A percentile compares a stretch with the other conserved stretches of the same genome.
Evolutionary conservation across 2,797 vertebrate species (phyloP).

Genomic region (Syngnathus acus): DNA sequence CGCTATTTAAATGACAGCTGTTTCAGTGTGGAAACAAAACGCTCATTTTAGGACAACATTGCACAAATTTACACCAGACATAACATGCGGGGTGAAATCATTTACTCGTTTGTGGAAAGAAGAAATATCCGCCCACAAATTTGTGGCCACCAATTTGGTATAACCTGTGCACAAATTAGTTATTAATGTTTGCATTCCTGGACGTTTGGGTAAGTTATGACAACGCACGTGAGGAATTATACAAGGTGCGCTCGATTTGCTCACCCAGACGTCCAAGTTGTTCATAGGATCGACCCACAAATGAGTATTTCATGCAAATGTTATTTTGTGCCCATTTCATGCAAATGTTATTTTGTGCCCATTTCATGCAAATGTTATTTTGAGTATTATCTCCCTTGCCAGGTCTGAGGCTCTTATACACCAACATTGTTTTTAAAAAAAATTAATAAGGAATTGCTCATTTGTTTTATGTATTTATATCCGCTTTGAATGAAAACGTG

Average conservation of each 20-base stretch:
- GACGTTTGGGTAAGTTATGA: neutral
- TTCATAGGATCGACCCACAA: neutral
- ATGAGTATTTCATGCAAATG: neutral
- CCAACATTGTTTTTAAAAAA: neutral
- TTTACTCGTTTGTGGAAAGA: no score
- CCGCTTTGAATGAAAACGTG: neutral
- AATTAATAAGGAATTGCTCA: neutral
- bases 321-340: neutral
- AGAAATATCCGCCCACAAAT: neutral
- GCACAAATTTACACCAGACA: neutral
- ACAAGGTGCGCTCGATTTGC: neutral
- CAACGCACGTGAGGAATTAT: neutral
- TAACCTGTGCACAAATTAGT: neutral
- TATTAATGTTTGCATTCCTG: neutral
- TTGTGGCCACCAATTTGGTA: neutral
- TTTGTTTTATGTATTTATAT: neutral
- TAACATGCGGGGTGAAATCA: neutral
- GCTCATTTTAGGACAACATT: neutral
- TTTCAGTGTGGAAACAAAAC: neutral
- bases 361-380: neutral
- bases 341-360: neutral
- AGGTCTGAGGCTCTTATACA: neutral
- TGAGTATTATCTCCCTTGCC: neutral
- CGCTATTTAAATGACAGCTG: conserved; percentile 32
- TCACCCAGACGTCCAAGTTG: neutral